Base-by-base conservation (phyloP, 2,797 vertebrate genomes). In the Caiman crocodilus region DNA sequence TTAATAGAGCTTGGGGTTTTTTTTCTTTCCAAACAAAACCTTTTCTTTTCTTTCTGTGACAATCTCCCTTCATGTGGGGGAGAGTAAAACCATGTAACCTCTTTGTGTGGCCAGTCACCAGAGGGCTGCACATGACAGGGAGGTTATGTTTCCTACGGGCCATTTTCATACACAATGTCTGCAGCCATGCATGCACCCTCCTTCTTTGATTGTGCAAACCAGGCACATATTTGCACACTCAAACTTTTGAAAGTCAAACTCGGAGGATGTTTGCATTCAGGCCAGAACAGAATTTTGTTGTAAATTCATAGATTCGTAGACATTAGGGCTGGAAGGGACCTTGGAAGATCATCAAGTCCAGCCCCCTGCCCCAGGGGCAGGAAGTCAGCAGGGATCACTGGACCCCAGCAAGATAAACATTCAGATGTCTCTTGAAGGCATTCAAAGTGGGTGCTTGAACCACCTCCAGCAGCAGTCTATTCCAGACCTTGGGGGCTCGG, bases 1-100 rank as follows among this genome's bases (percentile, higher is more conserved):
- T 92, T 93, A 95, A 93, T 5, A 94, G 56, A 1, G 58, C 61
- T 93, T 87, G 77, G 71, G 91, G 94, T 91, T 84, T 95, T 89
- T 50, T 50, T 50, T 10, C 42, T 50, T 50, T 10, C 42, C 85
- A 93, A 88, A 90, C 64, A 69, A 85, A 92, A 71, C 6, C 35
- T 16, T 50, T 73, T 25, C 85, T 59, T 50, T 50, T 50, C 42
- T 50, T 50, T 50, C 42, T 50, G 42, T 10, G 42, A 50, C 11
- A 10, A 10, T 50, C 10, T 50, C 42, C 42, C 42, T 50, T 50
- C 42, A 50, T 10, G 42, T 50, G 42, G 42, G 42, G 42, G 42
- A 50, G 42, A 50, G 42, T 50, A 50, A 50, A 50, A 93, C 91
- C 78, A 93, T 95, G 64, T 85, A 88, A 96, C 92, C 93, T 94